Evolutionary conservation across 2,113 vertebrate species (phyloP).

Genomic region (Salvator merianae): DNA sequence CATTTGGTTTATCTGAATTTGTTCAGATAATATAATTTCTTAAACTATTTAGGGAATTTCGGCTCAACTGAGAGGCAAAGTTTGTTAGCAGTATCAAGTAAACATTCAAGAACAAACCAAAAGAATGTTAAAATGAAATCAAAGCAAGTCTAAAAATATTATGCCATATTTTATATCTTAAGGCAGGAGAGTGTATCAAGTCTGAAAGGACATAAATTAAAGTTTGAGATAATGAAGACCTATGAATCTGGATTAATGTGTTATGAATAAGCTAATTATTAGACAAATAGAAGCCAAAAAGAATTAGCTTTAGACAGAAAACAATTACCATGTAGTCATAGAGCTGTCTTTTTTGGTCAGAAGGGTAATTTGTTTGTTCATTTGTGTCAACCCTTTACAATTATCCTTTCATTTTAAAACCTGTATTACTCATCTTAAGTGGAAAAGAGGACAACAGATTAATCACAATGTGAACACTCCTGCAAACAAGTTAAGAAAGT

Average conservation of each 20-base stretch:
- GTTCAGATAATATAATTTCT: not conserved
- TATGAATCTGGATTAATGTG: slow-evolving; percentile 36
- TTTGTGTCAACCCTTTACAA: slow-evolving; percentile 42
- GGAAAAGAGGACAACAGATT: not conserved
- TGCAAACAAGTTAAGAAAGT: not conserved
- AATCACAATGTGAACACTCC: slow-evolving; percentile 34
- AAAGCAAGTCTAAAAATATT: slow-evolving; percentile 25
- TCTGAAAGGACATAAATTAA: slow-evolving; percentile 43
- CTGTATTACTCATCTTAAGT: slow-evolving; percentile 37
- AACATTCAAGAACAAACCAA: not conserved
- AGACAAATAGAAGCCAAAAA: slow-evolving; percentile 52
- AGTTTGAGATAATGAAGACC: slow-evolving; percentile 41
- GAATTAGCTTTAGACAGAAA: slow-evolving; percentile 62
- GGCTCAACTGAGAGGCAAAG: slow-evolving; percentile 4
- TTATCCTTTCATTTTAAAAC: slow-evolving; percentile 47
- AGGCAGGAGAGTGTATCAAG: slow-evolving; percentile 11
- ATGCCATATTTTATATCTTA: not conserved
- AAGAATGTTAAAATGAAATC: slow-evolving; percentile 23
- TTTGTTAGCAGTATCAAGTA: slow-evolving; percentile 15
- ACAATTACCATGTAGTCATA: slow-evolving; percentile 51
- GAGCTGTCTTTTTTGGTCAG: slow-evolving; percentile 39
- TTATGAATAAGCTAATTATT: slow-evolving; percentile 51
- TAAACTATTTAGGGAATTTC: not conserved
- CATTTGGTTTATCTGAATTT: not conserved
- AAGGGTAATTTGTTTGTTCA: slow-evolving; percentile 54